Percentiles rank a stretch among this genome's conserved stretches.
These are phyloP conservation scores for Argynnis bischoffii DNA, from an alignment of 2,888 invertebrate species.

Conservation along the genomic window DNA sequence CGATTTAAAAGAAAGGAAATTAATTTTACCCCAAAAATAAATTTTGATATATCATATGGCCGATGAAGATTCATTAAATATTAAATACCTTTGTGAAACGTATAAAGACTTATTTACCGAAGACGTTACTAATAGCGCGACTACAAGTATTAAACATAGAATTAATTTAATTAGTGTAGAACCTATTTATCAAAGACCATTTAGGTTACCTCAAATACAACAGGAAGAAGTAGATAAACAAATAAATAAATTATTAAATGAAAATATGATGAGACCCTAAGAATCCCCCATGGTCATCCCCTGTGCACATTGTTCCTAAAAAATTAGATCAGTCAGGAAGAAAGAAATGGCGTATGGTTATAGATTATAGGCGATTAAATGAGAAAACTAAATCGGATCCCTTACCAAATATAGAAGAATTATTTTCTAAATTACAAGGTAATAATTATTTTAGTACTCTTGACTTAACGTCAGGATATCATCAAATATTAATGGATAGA, in stretches of 20 bases:
- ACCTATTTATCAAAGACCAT: slow-evolving; percentile 6
- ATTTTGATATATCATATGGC: slow-evolving; percentile 31
- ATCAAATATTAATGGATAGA: slow-evolving; percentile 33
- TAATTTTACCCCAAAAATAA: slow-evolving; percentile 4
- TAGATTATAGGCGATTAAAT: slow-evolving; percentile 39
- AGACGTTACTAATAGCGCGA: slow-evolving; percentile 31
- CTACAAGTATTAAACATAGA: slow-evolving; percentile 21
- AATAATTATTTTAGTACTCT: slow-evolving; percentile 31
- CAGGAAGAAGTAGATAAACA: slow-evolving; percentile 39
- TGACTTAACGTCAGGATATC: slow-evolving; percentile 35
- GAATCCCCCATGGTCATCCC: slow-evolving; percentile 40
- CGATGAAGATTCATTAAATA: slow-evolving; percentile 21
- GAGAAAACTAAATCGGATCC: slow-evolving; percentile 39
- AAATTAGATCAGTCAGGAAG: slow-evolving; percentile 35
- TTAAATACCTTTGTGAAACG: slow-evolving; percentile 27
- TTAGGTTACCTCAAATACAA: slow-evolving; percentile 8
- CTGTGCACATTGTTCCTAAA: slow-evolving; percentile 38
- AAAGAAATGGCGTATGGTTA: slow-evolving; percentile 33
- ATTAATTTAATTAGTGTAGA: slow-evolving; percentile 15
- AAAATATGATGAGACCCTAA: slow-evolving; percentile 38
- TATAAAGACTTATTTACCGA: slow-evolving; percentile 32
- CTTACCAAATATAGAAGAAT: slow-evolving; percentile 35
- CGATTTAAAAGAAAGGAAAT: slow-evolving; percentile 10
- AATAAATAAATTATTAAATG: slow-evolving; percentile 35
- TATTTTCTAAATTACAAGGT: slow-evolving; percentile 31